Evolutionary conservation across 1,140 invertebrate species (phyloP), one percentile per base, ranked within the genome.

Genomic region (Episyrphus balteatus): DNA sequence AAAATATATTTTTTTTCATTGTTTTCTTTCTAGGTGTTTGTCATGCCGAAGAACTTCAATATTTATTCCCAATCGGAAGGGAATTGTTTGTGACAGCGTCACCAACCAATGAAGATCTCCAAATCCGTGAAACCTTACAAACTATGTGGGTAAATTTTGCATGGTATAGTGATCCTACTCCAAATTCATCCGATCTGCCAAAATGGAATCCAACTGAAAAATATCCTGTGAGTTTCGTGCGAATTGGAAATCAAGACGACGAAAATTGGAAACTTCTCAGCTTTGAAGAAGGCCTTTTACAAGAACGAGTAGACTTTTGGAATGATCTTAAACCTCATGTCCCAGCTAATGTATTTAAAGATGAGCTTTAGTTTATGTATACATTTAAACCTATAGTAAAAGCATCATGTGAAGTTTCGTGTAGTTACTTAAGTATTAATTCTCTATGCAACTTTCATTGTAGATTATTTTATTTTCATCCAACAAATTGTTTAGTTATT

Each of bases 11-110:
- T 38, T 18, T 38, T 0, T 14, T n/a, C n/a, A n/a, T n/a, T n/a
- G n/a, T 11, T 8, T 40, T 42, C 15, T 21, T 18, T 17, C 9
- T 43, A 74, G 76, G 83, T 21, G 80, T 83, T 1, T 80, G 78
- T 41, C 83, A 86, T 60, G 81, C 81, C 1, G 83, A 86, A 51
- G 83, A 86, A 44, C 62, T 85, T 15, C 80, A 83, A 55, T 83
- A 83, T 58, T 55, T 85, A 1, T 86, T 86, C 52, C 82, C 82
- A 0, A 76, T 84, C 30, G 71, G 69, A 0, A 71, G 74, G 45
- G 70, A 73, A 45, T 55, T 81, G 3, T 80, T 80, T 48, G 64
- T 70, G 2, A 69, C 75, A 38, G 65, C 57, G 1, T 52, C 56
- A 12, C 57, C 74, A 6, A 74, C 56, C 7, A 53, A 67, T 11